phyloP scores from a whole-genome alignment of 1,140 invertebrate species.

The Drosophila sechellia region DNA sequence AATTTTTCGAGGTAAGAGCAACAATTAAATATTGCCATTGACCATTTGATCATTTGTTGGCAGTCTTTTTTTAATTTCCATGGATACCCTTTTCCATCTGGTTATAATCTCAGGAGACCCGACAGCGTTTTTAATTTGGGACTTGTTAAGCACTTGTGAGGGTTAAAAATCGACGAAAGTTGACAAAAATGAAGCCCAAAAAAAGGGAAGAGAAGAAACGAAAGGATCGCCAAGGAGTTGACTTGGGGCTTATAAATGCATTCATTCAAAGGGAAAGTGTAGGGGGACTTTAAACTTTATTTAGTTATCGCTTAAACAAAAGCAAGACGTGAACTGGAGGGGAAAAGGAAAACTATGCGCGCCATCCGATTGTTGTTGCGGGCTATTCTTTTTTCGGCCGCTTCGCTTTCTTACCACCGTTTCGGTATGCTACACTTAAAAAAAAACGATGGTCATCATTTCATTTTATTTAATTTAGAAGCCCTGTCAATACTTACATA shows the following conservation, averaged over 20 bases:
- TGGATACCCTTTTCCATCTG: slow-evolving; percentile 41
- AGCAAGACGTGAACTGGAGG: slow-evolving; percentile 20
- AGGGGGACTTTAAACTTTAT: slow-evolving; percentile 59
- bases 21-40: slow-evolving; percentile 75
- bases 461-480: too few relatives aligned
- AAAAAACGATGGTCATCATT: background rate
- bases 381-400: slow-evolving; percentile 30
- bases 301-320: slow-evolving; percentile 78
- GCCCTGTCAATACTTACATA: too few relatives aligned
- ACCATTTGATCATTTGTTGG: slow-evolving; percentile 70
- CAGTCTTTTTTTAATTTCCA: slow-evolving; percentile 55
- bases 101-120: slow-evolving; percentile 66
- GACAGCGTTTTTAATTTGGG: slow-evolving; percentile 73
- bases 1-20: slow-evolving; percentile 26
- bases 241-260: slow-evolving; percentile 64
- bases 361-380: slow-evolving; percentile 36
- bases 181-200: slow-evolving; percentile 45
- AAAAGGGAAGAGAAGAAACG: slow-evolving; percentile 4
- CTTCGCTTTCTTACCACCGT: slow-evolving; percentile 52
- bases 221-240: slow-evolving; percentile 51
- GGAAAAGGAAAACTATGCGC: slow-evolving; percentile 35
- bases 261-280: slow-evolving; percentile 37
- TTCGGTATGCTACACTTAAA: slow-evolving; percentile 34
- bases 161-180: slow-evolving; percentile 79
- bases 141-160: slow-evolving; percentile 79